phyloP scores from a whole-genome alignment of 2,113 vertebrate genomes.

The Gopherus evgoodei region DNA sequence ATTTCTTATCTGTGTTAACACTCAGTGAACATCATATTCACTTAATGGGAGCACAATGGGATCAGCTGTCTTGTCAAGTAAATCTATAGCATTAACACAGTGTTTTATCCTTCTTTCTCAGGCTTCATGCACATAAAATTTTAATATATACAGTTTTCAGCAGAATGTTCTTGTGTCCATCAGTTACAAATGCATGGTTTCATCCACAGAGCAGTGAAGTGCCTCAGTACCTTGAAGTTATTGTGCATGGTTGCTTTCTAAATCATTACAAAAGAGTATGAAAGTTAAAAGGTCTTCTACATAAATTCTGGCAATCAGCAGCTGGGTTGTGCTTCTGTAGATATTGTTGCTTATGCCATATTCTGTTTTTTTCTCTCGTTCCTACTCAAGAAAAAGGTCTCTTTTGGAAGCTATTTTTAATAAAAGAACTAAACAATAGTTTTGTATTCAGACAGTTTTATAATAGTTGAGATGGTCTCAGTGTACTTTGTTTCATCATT shows the following conservation, averaged over 20 bases:
- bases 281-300: neutral
- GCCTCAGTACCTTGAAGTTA: neutral
- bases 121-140: slow-evolving; percentile 62
- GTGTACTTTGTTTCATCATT: neutral
- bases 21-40: slow-evolving; percentile 53
- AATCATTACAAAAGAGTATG: neutral
- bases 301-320: neutral
- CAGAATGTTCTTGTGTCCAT: slow-evolving; percentile 56
- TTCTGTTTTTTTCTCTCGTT: neutral
- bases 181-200: slow-evolving; percentile 51
- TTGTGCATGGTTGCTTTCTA: neutral
- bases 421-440: neutral
- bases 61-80: slow-evolving; percentile 77
- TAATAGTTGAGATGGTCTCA: neutral
- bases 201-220: neutral
- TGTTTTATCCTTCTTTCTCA: slow-evolving; percentile 47
- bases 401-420: neutral
- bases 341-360: neutral
- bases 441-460: neutral
- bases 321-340: neutral
- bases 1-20: slow-evolving; percentile 42
- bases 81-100: slow-evolving; percentile 64
- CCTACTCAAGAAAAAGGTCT: neutral
- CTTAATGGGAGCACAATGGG: slow-evolving; percentile 72
- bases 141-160: slow-evolving; percentile 64